These are phyloP conservation scores for Eumerus sabulonum DNA, from an alignment of 2,888 invertebrate genomes.

Conservation along the genomic window DNA sequence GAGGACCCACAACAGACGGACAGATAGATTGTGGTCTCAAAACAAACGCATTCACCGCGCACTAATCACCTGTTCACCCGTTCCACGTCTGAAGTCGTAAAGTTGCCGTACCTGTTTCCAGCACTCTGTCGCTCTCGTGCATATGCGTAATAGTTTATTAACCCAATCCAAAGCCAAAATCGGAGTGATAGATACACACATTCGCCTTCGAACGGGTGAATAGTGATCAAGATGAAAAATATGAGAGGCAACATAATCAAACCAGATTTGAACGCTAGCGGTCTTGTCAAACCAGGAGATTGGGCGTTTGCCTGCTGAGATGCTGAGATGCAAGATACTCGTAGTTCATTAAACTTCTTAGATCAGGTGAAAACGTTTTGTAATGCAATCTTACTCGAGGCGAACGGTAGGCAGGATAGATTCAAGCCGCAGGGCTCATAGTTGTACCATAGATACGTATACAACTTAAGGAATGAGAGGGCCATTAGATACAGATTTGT, in stretches of 20 bases:
- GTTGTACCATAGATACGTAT: too few species aligned
- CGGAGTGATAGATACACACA: constrained; percentile 50
- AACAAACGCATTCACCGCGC: constrained; percentile 40
- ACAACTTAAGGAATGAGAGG: too few species aligned
- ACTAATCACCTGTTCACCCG: constrained; percentile 52
- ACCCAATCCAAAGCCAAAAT: constrained; percentile 51
- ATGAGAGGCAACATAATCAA: constrained; percentile 55
- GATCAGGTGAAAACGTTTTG: constrained; percentile 37
- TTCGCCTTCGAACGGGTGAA: constrained; percentile 39
- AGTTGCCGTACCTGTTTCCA: constrained; percentile 43
- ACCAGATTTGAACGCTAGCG: constrained; percentile 52
- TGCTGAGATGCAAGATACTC: constrained; percentile 4
- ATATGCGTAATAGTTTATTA: constrained; percentile 58
- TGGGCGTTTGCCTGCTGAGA: constrained; percentile 27
- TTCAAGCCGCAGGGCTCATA: too few species aligned
- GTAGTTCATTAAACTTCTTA: constrained; percentile 29
- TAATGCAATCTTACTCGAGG: constrained; percentile 19
- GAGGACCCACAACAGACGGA: constrained; percentile 2
- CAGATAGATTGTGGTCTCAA: constrained; percentile 5
- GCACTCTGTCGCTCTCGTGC: constrained; percentile 13
- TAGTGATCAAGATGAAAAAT: constrained; percentile 57
- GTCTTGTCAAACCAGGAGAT: constrained; percentile 51
- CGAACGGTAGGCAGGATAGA: too few species aligned
- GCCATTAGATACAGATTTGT: too few species aligned
- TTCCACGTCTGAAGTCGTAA: constrained; percentile 4